Evolutionary conservation across 2,888 invertebrate genomes (phyloP).

Genomic region (Acrocyrtus sp.): DNA sequence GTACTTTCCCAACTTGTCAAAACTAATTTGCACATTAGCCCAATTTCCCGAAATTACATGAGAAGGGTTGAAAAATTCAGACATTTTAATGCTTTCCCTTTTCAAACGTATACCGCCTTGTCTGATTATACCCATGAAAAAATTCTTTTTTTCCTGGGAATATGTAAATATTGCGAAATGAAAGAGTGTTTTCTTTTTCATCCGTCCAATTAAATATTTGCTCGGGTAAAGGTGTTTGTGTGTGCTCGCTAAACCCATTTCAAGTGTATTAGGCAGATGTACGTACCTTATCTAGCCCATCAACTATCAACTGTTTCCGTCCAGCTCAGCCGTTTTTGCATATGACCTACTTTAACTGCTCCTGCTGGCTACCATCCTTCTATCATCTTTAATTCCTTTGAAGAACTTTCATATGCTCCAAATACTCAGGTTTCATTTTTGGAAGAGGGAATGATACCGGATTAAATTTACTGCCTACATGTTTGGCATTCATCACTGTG

Average conservation of each 20-base stretch:
- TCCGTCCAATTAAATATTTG: conserved; percentile 21
- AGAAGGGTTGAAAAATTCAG: conserved; percentile 6
- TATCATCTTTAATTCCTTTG: too few species aligned
- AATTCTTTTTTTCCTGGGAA: not conserved
- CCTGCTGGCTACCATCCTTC: not conserved
- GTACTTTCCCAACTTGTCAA: conserved; percentile 39
- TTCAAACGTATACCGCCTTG: not conserved
- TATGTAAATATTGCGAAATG: conserved; percentile 28
- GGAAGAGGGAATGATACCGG: too few species aligned
- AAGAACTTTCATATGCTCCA: too few species aligned
- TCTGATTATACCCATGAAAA: not conserved
- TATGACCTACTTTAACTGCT: conserved; percentile 36
- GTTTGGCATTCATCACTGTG: too few species aligned
- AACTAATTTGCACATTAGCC: conserved; percentile 45
- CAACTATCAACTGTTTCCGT: too few species aligned
- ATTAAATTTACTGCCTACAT: too few species aligned
- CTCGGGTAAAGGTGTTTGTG: too few species aligned
- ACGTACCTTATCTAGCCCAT: too few species aligned
- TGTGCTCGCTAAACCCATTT: too few species aligned
- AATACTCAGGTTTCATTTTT: too few species aligned
- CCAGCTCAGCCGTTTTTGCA: conserved; percentile 34
- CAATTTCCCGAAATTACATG: conserved; percentile 40
- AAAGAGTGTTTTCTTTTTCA: conserved; percentile 1
- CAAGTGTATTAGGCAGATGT: too few species aligned
- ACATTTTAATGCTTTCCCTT: not conserved